These are phyloP conservation scores for Beaufortia kweichowensis DNA, from an alignment of 2,113 vertebrate species.

Conservation along the genomic window DNA sequence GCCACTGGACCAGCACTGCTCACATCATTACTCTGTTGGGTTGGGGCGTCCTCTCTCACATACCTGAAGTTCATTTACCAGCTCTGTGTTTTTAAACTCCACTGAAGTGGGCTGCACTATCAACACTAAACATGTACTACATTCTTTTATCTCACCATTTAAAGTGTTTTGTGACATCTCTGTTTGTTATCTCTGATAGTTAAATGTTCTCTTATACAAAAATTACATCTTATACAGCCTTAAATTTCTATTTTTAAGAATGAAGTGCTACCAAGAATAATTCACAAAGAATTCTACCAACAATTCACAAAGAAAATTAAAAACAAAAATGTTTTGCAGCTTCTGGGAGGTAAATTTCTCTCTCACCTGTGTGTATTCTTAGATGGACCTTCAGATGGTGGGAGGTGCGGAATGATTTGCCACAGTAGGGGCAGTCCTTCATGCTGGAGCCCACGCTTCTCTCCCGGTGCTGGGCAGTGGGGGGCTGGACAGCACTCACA, in stretches of 20 bases:
- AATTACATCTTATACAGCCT: too few relatives aligned
- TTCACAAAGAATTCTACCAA: too few relatives aligned
- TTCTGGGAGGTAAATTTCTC: background rate
- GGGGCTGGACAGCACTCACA: constrained; percentile 79
- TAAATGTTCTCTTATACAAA: too few relatives aligned
- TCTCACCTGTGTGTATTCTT: constrained; percentile 98
- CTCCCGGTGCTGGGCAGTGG: constrained; percentile 85
- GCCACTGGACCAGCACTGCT: constrained; percentile 55
- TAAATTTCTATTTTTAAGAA: too few relatives aligned
- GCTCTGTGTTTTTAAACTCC: background rate
- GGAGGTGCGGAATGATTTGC: constrained; percentile 97
- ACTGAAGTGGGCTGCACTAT: constrained; percentile 32
- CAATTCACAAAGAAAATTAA: too few relatives aligned
- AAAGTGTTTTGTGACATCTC: too few relatives aligned
- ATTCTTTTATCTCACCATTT: too few relatives aligned
- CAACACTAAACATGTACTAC: background rate
- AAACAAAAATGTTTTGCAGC: background rate
- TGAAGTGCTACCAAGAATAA: too few relatives aligned
- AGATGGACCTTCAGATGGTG: constrained; percentile 99
- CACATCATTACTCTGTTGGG: constrained; percentile 68
- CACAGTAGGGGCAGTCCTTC: constrained; percentile 98
- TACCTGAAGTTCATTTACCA: constrained; percentile 31
- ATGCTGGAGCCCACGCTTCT: constrained; percentile 89
- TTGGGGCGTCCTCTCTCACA: constrained; percentile 46
- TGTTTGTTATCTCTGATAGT: too few relatives aligned